Evolutionary conservation across 2,888 invertebrate genomes (phyloP).

Genomic region (Hypolimnas misippus): DNA sequence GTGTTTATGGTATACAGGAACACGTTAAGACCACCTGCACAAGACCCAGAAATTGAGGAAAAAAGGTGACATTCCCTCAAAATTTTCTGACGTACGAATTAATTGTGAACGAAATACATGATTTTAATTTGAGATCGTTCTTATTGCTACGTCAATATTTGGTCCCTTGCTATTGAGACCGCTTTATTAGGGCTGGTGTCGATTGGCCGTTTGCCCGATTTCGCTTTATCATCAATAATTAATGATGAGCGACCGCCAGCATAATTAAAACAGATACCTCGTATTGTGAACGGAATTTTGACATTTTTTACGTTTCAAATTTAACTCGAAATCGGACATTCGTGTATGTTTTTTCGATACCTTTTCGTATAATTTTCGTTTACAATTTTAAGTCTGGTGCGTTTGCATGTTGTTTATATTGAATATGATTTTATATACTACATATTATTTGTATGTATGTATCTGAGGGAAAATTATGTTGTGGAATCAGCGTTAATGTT

Average conservation of each 20-base stretch:
- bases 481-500: neutral
- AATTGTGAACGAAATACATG: slow-evolving; percentile 39
- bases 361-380: slow-evolving; percentile 11
- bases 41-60: slow-evolving; percentile 5
- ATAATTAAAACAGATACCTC: slow-evolving; percentile 50
- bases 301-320: slow-evolving; percentile 21
- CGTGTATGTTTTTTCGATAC: slow-evolving; percentile 20
- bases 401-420: neutral
- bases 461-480: too few relatives aligned
- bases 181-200: slow-evolving; percentile 69
- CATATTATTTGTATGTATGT: neutral
- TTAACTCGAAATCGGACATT: slow-evolving; percentile 25
- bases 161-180: slow-evolving; percentile 56
- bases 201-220: slow-evolving; percentile 58
- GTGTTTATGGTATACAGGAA: slow-evolving; percentile 15
- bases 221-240: slow-evolving; percentile 66
- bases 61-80: slow-evolving; percentile 40
- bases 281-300: slow-evolving; percentile 40
- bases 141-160: slow-evolving; percentile 49
- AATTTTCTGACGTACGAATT: slow-evolving; percentile 36
- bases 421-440: too few relatives aligned
- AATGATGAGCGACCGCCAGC: slow-evolving; percentile 53
- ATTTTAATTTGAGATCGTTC: slow-evolving; percentile 55
- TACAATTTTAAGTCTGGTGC: neutral
- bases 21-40: slow-evolving; percentile 23